Percentiles rank a stretch among this genome's conserved stretches.
These are phyloP conservation scores for Syrphus vitripennis DNA, from an alignment of 2,888 invertebrate species.

Conservation along the genomic window DNA sequence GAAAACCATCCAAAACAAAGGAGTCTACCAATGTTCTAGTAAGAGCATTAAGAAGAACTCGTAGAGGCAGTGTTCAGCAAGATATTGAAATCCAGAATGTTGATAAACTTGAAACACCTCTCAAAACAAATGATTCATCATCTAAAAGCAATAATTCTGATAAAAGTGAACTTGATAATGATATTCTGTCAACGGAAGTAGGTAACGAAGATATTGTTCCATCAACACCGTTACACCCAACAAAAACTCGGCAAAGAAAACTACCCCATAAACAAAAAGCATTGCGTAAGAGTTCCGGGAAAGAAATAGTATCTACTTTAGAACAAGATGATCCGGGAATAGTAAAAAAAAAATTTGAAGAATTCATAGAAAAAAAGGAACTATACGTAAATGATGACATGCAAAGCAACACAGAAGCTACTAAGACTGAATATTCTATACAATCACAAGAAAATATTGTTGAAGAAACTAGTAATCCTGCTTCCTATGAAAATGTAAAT, in stretches of 20 bases:
- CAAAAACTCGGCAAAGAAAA: neutral
- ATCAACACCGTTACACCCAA: neutral
- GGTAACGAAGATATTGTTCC: neutral
- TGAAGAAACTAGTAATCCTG: neutral
- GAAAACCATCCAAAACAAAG: neutral
- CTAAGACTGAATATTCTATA: neutral
- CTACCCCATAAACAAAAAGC: neutral
- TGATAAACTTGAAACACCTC: neutral
- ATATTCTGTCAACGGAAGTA: neutral
- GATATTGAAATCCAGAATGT: neutral
- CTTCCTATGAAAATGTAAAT: neutral
- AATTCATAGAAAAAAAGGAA: neutral
- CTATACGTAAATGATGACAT: neutral
- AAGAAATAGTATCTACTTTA: neutral
- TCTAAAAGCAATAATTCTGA: neutral
- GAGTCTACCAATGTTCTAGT: neutral
- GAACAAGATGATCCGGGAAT: neutral
- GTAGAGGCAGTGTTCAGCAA: conserved; percentile 26
- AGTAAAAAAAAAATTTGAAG: neutral
- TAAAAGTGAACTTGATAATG: neutral
- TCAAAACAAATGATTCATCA: neutral
- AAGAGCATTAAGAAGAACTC: conserved; percentile 4
- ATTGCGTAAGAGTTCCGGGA: neutral
- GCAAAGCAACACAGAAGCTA: neutral
- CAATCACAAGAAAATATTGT: neutral